phyloP scores from a whole-genome alignment of 35 echinoderm and acorn worm species.

The Strongylocentrotus purpuratus region DNA sequence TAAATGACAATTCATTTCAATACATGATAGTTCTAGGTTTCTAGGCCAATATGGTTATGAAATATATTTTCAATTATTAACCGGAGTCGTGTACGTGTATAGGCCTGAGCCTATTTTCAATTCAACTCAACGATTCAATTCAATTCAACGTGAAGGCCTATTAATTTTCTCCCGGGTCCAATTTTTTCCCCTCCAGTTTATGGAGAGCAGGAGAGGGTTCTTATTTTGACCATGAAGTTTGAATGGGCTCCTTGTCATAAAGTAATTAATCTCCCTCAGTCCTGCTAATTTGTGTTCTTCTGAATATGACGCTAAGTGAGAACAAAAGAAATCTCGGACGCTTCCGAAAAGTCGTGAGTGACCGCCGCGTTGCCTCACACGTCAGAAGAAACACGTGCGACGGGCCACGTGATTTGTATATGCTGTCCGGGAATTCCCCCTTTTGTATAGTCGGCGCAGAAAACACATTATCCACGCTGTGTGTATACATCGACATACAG shows the following conservation, averaged over 20 bases:
- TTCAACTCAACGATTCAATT: no score
- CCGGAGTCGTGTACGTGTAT: no score
- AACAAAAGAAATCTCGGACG: conserved; percentile 2
- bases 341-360: neutral
- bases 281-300: neutral
- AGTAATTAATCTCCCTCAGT: neutral
- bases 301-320: neutral
- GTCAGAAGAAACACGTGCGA: neutral
- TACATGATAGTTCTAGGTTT: no score
- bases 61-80: no score
- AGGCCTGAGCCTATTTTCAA: no score
- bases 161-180: no score
- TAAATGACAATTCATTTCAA: no score
- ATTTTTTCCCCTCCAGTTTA: no score
- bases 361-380: neutral
- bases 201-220: no score
- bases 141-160: no score
- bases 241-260: neutral
- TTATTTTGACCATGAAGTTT: neutral
- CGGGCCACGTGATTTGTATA: neutral
- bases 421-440: neutral
- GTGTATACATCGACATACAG: no score
- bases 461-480: neutral
- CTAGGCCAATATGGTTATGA: no score
- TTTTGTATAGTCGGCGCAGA: neutral